Evolutionary conservation across 2,113 vertebrate species (phyloP).

Genomic region (Cephalopterus ornatus): DNA sequence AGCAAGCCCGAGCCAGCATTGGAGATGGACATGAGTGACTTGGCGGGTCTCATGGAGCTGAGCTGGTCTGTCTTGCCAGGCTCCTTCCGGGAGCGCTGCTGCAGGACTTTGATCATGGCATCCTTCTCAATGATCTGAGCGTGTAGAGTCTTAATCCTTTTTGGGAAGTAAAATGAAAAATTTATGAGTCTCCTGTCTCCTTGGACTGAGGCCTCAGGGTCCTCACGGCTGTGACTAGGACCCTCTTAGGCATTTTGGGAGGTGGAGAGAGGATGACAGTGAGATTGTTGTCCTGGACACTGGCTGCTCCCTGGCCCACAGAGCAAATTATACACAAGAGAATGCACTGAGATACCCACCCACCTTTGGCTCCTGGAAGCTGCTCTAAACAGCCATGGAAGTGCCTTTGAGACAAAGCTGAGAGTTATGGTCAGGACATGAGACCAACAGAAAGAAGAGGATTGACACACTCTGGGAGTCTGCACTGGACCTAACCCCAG

Average conservation of each 20-base stretch:
- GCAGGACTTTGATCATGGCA: constrained; percentile 98
- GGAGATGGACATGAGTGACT: constrained; percentile 97
- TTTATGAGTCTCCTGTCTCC: neutral
- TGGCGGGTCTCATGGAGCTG: constrained; percentile 92
- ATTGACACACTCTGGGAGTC: neutral
- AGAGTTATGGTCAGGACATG: neutral
- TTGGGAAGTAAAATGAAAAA: neutral
- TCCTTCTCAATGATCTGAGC: constrained; percentile 99
- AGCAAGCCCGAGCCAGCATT: constrained; percentile 87
- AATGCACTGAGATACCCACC: neutral
- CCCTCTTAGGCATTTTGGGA: neutral
- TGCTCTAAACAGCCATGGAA: neutral
- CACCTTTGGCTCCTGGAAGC: neutral
- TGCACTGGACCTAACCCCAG: neutral
- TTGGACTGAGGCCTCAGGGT: neutral
- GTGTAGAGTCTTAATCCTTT: constrained; percentile 95
- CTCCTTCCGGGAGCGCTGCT: constrained; percentile 96
- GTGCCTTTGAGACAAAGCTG: neutral
- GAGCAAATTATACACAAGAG: neutral
- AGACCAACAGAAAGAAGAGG: neutral
- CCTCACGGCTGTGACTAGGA: neutral
- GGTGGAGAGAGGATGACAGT: neutral
- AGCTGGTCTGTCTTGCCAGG: constrained; percentile 86
- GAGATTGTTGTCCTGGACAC: neutral
- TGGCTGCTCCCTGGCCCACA: neutral